These are phyloP conservation scores for Andrena flavipes DNA, from an alignment of 2,888 invertebrate species.

Conservation along the genomic window DNA sequence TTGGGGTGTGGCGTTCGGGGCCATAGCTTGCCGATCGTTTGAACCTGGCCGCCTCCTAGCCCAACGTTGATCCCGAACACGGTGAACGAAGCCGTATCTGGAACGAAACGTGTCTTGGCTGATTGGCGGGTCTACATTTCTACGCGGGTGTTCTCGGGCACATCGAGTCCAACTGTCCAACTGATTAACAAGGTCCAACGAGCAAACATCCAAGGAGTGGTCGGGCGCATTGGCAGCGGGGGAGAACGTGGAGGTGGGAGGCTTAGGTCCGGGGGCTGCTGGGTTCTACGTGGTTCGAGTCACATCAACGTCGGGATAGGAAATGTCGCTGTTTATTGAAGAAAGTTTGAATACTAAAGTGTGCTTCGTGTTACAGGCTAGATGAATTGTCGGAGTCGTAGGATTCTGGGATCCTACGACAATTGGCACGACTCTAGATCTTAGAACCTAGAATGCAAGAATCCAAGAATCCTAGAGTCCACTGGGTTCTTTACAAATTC, in stretches of 20 bases:
- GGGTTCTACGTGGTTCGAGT: background rate
- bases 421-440: background rate
- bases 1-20: constrained; percentile 26
- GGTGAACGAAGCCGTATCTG: constrained; percentile 45
- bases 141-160: background rate
- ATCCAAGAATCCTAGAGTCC: too few species aligned
- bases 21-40: constrained; percentile 24
- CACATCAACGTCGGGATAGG: background rate
- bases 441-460: background rate
- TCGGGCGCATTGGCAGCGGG: background rate
- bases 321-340: constrained; percentile 6
- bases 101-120: constrained; percentile 51
- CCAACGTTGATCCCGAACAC: constrained; percentile 53
- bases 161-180: constrained; percentile 24
- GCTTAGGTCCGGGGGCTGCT: too few species aligned
- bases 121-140: constrained; percentile 31
- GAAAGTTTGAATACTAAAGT: constrained; percentile 6
- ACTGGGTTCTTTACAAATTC: too few species aligned
- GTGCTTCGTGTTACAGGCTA: constrained; percentile 1
- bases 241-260: background rate
- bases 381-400: too few species aligned
- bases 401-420: background rate
- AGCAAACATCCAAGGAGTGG: background rate
- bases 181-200: constrained; percentile 1
- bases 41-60: constrained; percentile 24